A percentile compares a stretch with the other conserved stretches of the same genome.
Conservation (phyloP, 37 sponge, comb jelly and placozoan species). For the Crambe crambe region DNA sequence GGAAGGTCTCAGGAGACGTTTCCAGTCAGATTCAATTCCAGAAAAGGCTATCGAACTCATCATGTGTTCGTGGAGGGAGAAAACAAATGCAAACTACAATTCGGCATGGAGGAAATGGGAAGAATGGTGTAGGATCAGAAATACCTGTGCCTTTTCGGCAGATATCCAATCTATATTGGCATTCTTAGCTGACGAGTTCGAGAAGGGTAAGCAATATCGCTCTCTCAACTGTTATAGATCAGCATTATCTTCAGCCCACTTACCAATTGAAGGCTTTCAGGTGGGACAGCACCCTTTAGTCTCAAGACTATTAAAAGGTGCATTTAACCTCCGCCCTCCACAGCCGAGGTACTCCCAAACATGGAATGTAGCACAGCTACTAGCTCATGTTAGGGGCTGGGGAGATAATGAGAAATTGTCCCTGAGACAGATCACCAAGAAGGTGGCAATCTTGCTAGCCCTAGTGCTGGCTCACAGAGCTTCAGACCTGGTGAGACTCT, state of each 20-base stretch:
- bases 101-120: conserved; percentile 26
- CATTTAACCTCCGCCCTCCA: conserved; percentile 36
- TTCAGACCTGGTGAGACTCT: neutral
- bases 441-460: conserved; percentile 30
- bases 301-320: conserved; percentile 10
- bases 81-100: conserved; percentile 21
- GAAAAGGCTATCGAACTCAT: conserved; percentile 19
- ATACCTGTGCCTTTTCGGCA: conserved; percentile 1
- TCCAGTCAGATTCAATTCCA: conserved; percentile 12
- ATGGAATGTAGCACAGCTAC: conserved; percentile 24
- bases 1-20: conserved; percentile 26
- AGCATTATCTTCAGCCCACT: conserved; percentile 36
- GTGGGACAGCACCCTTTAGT: conserved; percentile 43
- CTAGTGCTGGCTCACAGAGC: conserved; percentile 17
- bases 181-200: conserved; percentile 11
- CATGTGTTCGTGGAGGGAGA: conserved; percentile 15
- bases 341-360: conserved; percentile 15
- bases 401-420: conserved; percentile 12
- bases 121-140: neutral
- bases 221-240: conserved; percentile 42
- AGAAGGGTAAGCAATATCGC: conserved; percentile 22
- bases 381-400: neutral
- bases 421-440: conserved; percentile 17
- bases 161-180: neutral
- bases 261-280: conserved; percentile 24